Base-by-base conservation (phyloP, 2,888 invertebrate genomes). In the Drosophila affinis region DNA sequence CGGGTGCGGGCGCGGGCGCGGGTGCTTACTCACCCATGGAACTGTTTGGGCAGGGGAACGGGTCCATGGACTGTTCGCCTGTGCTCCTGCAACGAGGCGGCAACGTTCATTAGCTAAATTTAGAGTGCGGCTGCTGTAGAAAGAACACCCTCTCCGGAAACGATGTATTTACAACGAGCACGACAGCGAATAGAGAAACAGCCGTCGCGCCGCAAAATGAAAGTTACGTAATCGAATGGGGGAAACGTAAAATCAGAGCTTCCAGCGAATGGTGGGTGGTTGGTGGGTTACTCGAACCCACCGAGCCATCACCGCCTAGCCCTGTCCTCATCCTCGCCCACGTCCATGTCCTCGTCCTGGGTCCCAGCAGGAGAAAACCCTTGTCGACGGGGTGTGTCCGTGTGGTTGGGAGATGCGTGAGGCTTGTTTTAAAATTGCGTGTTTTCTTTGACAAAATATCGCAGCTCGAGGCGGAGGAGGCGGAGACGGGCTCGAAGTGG, bases 381-480 rank as follows among this genome's bases (percentile, higher is more conserved):
- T 56, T 53, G 54, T 56, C 48, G 55, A 32, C 24, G 72, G 53
- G 70, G 76, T 65, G 58, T 67, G 67, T 72, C 49, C 39, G 58
- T 62, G 59, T 57, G 54, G 64, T 47, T 34, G 56, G 74, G 68
- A 75, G 70, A 81, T 74, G 79, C 81, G 82, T 87, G 83, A 79
- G 79, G 73, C 81, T 89, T 82, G 79, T 87, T 89, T 87, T 83
- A 79, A 88, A 90, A 87, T 90, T 90, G 89, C 90, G 89, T 90
- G 89, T 79, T 78, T 62, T 65, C 58, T 47, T 49, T 52, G 49
- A 44, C 29, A 53, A 53, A 47, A 62, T 62, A 53, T 44, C 55
- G 48, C 62, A 48, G 64, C 18, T 45, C 34, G n/a, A 14, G 39
- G 14, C 14, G 39, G 14, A 14, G 39, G 39, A 14, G 39, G 12